Base-by-base conservation (phyloP, 2,888 invertebrate genomes). In the Nephrotoma flavescens region DNA sequence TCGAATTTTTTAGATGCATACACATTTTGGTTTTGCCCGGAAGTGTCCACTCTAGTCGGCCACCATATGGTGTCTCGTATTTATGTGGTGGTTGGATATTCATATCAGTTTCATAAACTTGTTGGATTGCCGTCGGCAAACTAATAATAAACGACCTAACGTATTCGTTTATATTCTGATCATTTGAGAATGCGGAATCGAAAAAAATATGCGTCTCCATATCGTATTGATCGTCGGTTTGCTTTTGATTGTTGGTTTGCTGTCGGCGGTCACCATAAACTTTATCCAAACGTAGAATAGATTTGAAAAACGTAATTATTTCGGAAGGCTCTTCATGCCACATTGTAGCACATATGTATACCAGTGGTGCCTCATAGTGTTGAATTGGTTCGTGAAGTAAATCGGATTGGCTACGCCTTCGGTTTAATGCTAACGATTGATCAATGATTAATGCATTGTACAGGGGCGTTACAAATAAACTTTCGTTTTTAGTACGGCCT, bases 301-400 rank as follows among this genome's bases (percentile, higher is more conserved):
- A 98, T 91, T 97, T 97, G 88, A 98, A 93, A 91, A 98, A 95
- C 90, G 96, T 96, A 89, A 95, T 94, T 97, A 98, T 97, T 92
- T 98, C 98, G 41, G 95, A 96, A 89, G 94, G 94, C 0, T 94
- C 96, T 91, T 98, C 98, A 90, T 98, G 98, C 98, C 98, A 98
- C 97, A 98, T 97, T 0, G 98, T 98, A 4, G 97, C 97, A 90
- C 98, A 98, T 83, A 91, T 89, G 89, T 91, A 90, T 88, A 92
- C 88, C 84, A 91, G 92, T 15, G 92, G 91, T 42, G 42, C 4
- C 0, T 31, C 6, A 45, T 41, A 11, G 0, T 11, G 19, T 41
- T 7, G 41, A 9, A 6, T 12, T 84, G 41, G 4, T 12, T 2
- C 41, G 1, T 47, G 15, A 31, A 31, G 31, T 52, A 15, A 9